Base-by-base conservation (phyloP, 2,113 vertebrate species). In the Typhlomys cinereus region DNA sequence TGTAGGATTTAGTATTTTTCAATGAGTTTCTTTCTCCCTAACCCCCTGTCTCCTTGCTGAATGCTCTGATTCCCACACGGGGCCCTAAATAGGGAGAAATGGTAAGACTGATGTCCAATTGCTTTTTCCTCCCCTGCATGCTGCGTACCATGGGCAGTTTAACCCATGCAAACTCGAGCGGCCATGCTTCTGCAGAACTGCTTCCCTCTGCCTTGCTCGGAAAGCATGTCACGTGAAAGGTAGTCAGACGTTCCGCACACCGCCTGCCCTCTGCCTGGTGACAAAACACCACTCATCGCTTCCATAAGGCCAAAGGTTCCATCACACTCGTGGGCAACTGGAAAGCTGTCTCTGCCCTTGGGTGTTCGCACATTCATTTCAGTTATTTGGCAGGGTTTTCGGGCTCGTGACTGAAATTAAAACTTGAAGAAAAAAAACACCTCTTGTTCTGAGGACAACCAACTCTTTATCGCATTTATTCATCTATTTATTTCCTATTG, bases 1-100 rank as follows among this genome's bases (percentile, higher is more conserved):
- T 97, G 95, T 96, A 96, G 95, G 97, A 96, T 98, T 97, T 97
- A 97, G 98, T 90, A 78, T 98, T 98, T 97, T 97, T 98, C 97
- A 98, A 98, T 98, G 96, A 98, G 97, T 98, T 98, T 98, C 97
- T 98, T 98, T 98, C 97, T 98, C 97, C 98, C 98, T 98, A 94
- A 98, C 97, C 96, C 97, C 98, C 97, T 98, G 97, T 97, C 98
- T 98, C 97, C n/a, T 98, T 97, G 98, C 98, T 97, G 96, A 98
- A 98, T 98, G 97, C 97, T 97, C 97, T 98, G 98, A 97, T 98
- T 98, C 96, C 97, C 97, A 97, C 98, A 97, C 98, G 97, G 98
- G 98, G 98, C 98, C 98, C 98, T 98, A 98, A 98, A 95, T 98
- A 98, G 98, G 98, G 98, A 98, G 98, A 98, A 98, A 98, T 98